phyloP scores from a whole-genome alignment of 2,797 vertebrate species.

The Tolypeutes matacus region DNA sequence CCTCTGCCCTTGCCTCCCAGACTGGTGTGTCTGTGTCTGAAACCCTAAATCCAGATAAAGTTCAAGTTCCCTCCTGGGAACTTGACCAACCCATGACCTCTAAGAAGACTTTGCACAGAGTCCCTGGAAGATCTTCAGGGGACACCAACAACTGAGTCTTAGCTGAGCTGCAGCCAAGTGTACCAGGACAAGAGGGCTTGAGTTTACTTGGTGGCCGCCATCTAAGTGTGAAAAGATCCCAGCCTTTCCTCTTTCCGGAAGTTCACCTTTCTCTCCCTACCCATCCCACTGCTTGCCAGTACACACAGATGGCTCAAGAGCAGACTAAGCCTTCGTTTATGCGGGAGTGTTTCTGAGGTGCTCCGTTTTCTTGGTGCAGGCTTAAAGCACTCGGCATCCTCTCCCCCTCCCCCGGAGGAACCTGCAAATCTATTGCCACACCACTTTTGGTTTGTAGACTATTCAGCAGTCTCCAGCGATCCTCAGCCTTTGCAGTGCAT shows the following conservation, averaged over 20 bases:
- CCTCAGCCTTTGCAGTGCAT: neutral
- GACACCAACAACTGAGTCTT: neutral
- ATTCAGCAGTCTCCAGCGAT: neutral
- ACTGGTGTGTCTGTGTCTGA: neutral
- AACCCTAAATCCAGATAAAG: neutral
- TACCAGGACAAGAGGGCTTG: rapidly evolving
- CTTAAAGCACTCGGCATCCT: neutral
- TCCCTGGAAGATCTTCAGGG: neutral
- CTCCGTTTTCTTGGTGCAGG: neutral
- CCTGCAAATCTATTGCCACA: neutral
- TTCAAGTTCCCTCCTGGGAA: neutral
- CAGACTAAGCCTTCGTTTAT: neutral
- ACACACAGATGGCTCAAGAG: neutral
- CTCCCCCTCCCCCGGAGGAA: neutral
- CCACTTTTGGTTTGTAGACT: neutral
- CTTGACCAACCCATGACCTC: neutral
- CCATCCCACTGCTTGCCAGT: neutral
- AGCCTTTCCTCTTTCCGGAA: neutral
- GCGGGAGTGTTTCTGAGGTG: neutral
- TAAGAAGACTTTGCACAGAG: neutral
- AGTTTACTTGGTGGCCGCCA: neutral
- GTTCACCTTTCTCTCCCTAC: neutral
- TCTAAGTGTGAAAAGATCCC: neutral
- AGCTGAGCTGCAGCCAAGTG: neutral
- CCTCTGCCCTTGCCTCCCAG: neutral